phyloP scores from a whole-genome alignment of 2,888 invertebrate species.

The Phrixothrix hirtus region DNA sequence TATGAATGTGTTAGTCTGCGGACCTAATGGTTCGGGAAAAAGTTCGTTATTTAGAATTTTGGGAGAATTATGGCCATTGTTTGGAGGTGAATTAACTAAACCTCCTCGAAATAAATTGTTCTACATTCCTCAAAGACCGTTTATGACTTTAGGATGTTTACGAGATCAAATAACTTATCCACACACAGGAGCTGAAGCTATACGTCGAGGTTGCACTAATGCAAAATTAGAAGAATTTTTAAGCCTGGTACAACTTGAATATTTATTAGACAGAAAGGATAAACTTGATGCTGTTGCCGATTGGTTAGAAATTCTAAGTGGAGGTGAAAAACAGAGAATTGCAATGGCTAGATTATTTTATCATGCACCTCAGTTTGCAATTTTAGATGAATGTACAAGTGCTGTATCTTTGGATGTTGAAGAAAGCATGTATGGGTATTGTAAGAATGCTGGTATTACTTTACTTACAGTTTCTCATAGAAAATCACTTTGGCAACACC shows the following conservation, averaged over 20 bases:
- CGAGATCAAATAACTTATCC: constrained; percentile 93
- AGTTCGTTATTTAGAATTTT: constrained; percentile 94
- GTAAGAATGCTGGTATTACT: constrained; percentile 85
- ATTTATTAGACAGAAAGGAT: constrained; percentile 81
- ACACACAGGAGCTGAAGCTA: constrained; percentile 85
- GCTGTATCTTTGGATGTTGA: constrained; percentile 99
- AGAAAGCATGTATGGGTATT: constrained; percentile 95
- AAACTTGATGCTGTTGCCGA: constrained; percentile 93
- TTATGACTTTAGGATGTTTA: constrained; percentile 95
- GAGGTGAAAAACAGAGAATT: constrained; percentile 97
- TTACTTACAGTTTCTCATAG: constrained; percentile 97
- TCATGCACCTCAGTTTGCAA: constrained; percentile 97
- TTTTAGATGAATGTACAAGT: constrained; percentile 97
- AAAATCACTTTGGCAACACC: constrained; percentile 94
- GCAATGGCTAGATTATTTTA: constrained; percentile 98
- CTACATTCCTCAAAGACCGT: constrained; percentile 96
- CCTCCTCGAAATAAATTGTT: constrained; percentile 93
- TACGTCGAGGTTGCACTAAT: constrained; percentile 76
- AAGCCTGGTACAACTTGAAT: constrained; percentile 80
- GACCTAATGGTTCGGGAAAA: constrained; percentile 98
- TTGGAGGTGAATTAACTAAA: constrained; percentile 91
- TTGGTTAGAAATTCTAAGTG: constrained; percentile 98
- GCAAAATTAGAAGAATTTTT: constrained; percentile 75
- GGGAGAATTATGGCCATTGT: constrained; percentile 97
- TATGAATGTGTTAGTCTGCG: constrained; percentile 94